Evolutionary conservation across 1,140 invertebrate species (phyloP), one percentile per base, ranked within the genome.

Genomic region (Agraylea sexmaculata): DNA sequence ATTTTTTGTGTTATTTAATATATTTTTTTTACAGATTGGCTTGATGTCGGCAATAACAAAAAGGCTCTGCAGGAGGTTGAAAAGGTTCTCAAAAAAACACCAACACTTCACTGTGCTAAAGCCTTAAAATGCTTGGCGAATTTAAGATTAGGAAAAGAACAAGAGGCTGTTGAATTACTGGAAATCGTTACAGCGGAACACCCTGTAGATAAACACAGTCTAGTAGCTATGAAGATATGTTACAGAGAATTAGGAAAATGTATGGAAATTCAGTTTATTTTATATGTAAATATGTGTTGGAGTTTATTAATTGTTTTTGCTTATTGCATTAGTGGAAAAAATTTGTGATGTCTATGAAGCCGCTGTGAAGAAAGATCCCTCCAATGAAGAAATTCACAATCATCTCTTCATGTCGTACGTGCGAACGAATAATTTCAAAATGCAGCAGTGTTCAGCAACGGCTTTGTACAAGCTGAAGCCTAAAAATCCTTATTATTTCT

Each of bases 1-100:
- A n/a, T n/a, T n/a, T n/a, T n/a, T n/a, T n/a, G n/a, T n/a, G n/a
- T n/a, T n/a, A n/a, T n/a, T n/a, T n/a, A n/a, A n/a, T n/a, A n/a
- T n/a, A n/a, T n/a, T n/a, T 18, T 43, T 40, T 36, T 76, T 75
- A 45, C 60, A 95, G 92, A 98, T 65, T 90, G 86, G 69, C 67
- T 98, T 44, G 93, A 98, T 59, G 79, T 79, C 72, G 89, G 90
- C 13, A 94, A 94, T 58, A 93, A 95, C 66, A 96, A 95, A 56
- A 94, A 95, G 59, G 92, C 92, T 0, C 69, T 97, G n/a, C 90
- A 96, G 61, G 93, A 97, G 66, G 87, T 87, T 4, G 92, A 97
- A 42, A 95, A 93, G 66, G 78, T 97, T 10, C 67, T 97, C 20
- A 91, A 87, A 56, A 97, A 97, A 61, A 85, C 88, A 53, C 85